These are phyloP conservation scores for Dastarcus helophoroides DNA, from an alignment of 2,888 invertebrate species.

Conservation along the genomic window DNA sequence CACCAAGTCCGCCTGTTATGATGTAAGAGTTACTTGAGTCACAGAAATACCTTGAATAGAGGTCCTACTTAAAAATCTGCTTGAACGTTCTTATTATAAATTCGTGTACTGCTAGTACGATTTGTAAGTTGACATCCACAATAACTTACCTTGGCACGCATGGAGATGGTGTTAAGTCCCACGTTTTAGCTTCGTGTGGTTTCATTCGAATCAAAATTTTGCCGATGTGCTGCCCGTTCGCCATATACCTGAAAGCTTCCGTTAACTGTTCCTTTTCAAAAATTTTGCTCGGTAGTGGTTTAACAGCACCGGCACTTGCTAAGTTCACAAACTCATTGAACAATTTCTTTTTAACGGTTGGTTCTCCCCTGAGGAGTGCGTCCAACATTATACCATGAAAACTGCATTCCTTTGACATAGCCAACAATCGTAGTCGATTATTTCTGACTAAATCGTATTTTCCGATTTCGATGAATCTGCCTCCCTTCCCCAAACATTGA, in stretches of 20 bases:
- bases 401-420: slow-evolving; percentile 58
- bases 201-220: slow-evolving; percentile 45
- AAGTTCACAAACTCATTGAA: slow-evolving; percentile 33
- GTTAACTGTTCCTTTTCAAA: slow-evolving; percentile 57
- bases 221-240: slow-evolving; percentile 67
- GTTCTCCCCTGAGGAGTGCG: slow-evolving; percentile 32
- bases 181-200: slow-evolving; percentile 19
- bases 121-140: too few relatives aligned
- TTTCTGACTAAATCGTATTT: slow-evolving; percentile 70
- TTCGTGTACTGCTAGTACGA: too few relatives aligned
- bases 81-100: too few relatives aligned
- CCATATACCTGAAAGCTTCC: slow-evolving; percentile 54
- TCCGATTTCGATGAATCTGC: slow-evolving; percentile 76
- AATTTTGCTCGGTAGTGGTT: slow-evolving; percentile 52
- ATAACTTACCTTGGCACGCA: slow-evolving; percentile 11
- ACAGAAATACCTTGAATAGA: slow-evolving; percentile 45
- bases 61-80: too few relatives aligned
- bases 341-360: too few relatives aligned
- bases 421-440: slow-evolving; percentile 49
- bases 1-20: slow-evolving; percentile 75
- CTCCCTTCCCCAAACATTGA: slow-evolving; percentile 46
- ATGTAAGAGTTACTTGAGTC: slow-evolving; percentile 43
- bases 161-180: not conserved
- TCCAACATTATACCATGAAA: slow-evolving; percentile 74
- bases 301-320: slow-evolving; percentile 58